Percentiles rank a stretch among this genome's conserved stretches.
phyloP scores from a whole-genome alignment of 2,797 vertebrate species.

The Psittacula derbiana region DNA sequence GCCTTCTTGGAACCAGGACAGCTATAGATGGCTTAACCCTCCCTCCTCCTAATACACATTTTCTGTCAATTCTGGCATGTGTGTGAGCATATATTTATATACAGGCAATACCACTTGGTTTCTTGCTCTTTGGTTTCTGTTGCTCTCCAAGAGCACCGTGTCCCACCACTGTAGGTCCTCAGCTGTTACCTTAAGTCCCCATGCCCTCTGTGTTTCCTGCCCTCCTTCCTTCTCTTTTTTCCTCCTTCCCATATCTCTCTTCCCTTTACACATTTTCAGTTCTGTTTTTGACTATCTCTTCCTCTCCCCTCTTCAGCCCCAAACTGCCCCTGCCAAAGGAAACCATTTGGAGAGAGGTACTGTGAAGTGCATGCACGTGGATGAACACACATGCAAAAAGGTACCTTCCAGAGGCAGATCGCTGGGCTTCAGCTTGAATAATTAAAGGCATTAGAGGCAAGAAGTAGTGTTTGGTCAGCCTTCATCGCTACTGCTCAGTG shows the following conservation, averaged over 20 bases:
- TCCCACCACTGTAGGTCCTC: neutral
- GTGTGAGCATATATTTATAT: neutral
- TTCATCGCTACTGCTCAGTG: neutral
- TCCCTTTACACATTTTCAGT: neutral
- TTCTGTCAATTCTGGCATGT: neutral
- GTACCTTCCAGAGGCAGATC: neutral
- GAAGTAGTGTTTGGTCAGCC: neutral
- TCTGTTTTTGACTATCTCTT: neutral
- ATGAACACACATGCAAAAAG: rapidly evolving
- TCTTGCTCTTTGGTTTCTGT: neutral
- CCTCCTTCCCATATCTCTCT: neutral
- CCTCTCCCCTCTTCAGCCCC: neutral
- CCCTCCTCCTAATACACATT: neutral
- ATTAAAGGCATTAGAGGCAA: neutral
- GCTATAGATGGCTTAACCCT: neutral
- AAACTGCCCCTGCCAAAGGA: neutral
- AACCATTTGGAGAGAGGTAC: neutral
- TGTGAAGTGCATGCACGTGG: neutral
- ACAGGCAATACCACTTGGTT: neutral
- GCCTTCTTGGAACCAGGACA: neutral
- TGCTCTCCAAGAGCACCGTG: neutral
- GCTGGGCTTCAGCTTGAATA: neutral
- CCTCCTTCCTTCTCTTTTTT: neutral
- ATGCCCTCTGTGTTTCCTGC: neutral
- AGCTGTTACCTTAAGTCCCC: neutral